Evolutionary conservation across 2,113 vertebrate genomes (phyloP).

Genomic region (Melospiza melodia): DNA sequence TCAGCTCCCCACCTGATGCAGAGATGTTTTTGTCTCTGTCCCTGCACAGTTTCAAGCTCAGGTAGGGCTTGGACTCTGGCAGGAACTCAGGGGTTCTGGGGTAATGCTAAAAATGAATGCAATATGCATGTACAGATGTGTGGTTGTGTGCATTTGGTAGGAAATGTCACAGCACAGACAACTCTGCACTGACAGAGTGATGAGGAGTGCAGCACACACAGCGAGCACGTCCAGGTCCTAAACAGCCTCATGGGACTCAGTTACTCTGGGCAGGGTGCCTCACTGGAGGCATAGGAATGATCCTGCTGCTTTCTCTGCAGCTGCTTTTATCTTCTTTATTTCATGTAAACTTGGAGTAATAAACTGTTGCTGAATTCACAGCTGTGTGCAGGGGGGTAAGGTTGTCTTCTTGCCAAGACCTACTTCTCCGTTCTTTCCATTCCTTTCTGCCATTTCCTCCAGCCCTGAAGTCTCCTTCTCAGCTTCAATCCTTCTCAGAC

Average conservation of each 20-base stretch:
- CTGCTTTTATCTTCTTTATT: neutral
- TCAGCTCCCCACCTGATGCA: neutral
- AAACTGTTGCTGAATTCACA: neutral
- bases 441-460: neutral
- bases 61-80: neutral
- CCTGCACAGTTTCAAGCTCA: neutral
- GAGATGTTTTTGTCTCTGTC: neutral
- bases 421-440: neutral
- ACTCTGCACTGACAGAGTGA: neutral
- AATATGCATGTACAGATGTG: accelerated
- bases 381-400: neutral
- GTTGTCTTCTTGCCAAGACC: neutral
- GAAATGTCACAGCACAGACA: neutral
- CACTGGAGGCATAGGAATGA: neutral
- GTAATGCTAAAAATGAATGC: accelerated
- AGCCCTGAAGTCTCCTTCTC: neutral
- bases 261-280: accelerated
- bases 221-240: neutral
- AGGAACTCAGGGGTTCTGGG: neutral
- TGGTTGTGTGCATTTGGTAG: neutral
- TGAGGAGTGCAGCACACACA: accelerated
- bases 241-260: accelerated
- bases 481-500: neutral
- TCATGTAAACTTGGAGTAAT: neutral
- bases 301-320: neutral